phyloP scores from a whole-genome alignment of 2,113 vertebrate genomes.

The Sinocyclocheilus grahami region DNA sequence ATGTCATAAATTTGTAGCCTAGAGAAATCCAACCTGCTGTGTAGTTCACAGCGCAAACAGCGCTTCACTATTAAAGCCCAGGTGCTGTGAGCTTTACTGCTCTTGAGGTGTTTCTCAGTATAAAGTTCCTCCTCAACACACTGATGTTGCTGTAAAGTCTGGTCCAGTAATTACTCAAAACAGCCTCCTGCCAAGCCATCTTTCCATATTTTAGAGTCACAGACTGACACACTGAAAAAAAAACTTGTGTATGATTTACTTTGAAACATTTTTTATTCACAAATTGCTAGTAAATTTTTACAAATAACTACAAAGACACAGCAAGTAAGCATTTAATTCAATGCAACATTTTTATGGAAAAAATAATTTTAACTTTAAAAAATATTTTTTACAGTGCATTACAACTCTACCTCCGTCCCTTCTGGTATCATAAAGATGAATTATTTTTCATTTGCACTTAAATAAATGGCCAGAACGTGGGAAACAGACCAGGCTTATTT shows the following conservation, averaged over 20 bases:
- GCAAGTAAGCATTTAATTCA: too few species aligned
- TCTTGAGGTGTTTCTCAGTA: conserved; percentile 10
- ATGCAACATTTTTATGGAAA: too few species aligned
- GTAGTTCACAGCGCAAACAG: conserved; percentile 45
- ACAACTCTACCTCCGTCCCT: not conserved
- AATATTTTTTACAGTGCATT: too few species aligned
- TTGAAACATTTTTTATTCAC: not conserved
- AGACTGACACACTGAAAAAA: not conserved
- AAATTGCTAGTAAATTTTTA: not conserved
- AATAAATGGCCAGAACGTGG: not conserved
- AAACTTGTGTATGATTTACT: not conserved
- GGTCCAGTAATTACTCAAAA: conserved; percentile 45
- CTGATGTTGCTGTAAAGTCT: conserved; percentile 48
- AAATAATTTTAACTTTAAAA: too few species aligned
- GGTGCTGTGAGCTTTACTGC: conserved; percentile 40
- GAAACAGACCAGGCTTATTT: conserved; percentile 3
- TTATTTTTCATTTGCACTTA: not conserved
- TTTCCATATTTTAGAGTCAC: conserved; percentile 4
- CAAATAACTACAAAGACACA: not conserved
- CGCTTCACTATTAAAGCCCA: conserved; percentile 39
- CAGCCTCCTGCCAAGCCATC: conserved; percentile 44
- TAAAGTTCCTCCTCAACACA: conserved; percentile 30
- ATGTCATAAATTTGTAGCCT: conserved; percentile 57
- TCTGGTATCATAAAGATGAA: not conserved
- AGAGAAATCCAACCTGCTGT: conserved; percentile 59